Conservation (phyloP, 2,113 vertebrate species). For the Cyprinodon brontotheroides region DNA sequence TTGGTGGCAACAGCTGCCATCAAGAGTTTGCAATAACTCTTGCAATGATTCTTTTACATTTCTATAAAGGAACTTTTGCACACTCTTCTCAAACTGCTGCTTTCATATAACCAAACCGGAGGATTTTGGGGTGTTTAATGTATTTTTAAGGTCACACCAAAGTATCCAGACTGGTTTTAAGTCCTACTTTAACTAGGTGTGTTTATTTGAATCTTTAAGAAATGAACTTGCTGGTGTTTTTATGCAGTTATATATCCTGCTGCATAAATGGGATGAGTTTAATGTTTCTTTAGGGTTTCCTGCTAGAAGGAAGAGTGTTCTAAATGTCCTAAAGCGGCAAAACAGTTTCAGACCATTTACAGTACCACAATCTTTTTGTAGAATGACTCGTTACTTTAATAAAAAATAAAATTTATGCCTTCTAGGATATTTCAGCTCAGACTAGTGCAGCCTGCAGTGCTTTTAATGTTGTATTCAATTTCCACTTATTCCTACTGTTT, state of each 20-base stretch:
- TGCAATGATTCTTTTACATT: no score
- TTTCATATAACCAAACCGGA: not conserved
- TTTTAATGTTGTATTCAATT: not conserved
- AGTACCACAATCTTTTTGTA: not conserved
- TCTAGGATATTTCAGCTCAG: not conserved
- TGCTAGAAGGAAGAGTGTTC: no score
- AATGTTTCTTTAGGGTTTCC: not conserved
- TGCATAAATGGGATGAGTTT: not conserved
- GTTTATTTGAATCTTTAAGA: not conserved
- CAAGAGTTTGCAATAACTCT: no score
- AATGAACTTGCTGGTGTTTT: not conserved
- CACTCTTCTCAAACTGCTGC: no score
- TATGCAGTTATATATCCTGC: no score
- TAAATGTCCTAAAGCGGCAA: no score
- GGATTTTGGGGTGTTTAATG: not conserved
- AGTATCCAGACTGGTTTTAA: not conserved
- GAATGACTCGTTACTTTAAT: no score
- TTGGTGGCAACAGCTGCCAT: no score
- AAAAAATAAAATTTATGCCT: no score
- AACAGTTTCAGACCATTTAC: no score
- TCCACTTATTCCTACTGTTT: not conserved
- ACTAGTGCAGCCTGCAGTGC: not conserved
- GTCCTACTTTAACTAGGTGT: not conserved
- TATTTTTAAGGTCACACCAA: not conserved
- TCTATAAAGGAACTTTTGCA: no score